Evolutionary conservation across 2,888 invertebrate genomes (phyloP).

Genomic region (Autographa pulchrina): DNA sequence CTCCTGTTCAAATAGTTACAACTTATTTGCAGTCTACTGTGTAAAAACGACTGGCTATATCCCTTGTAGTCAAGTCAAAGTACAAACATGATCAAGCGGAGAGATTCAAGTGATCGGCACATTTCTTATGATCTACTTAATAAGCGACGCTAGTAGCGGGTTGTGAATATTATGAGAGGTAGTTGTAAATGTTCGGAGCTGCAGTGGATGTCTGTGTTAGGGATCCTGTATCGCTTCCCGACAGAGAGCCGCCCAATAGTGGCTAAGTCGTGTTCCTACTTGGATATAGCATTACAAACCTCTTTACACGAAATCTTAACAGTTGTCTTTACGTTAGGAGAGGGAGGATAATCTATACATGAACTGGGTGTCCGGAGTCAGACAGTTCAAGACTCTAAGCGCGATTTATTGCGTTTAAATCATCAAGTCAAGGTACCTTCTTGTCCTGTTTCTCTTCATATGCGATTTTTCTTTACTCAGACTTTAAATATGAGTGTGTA

Average conservation of each 20-base stretch:
- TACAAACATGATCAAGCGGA: conserved; percentile 60
- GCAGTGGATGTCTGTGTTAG: conserved; percentile 69
- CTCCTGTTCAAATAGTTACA: no score
- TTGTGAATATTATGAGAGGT: conserved; percentile 75
- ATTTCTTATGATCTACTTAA: conserved; percentile 82
- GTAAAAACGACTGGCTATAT: no score
- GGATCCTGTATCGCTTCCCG: conserved; percentile 55
- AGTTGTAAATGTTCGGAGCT: conserved; percentile 68
- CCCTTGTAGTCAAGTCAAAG: no score
- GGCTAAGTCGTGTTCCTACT: not conserved
- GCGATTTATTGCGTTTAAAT: no score
- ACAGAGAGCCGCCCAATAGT: conserved; percentile 61
- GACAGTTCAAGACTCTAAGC: no score
- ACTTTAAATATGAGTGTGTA: no score
- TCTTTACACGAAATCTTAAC: not conserved
- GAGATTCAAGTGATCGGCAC: conserved; percentile 73
- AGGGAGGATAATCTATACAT: no score
- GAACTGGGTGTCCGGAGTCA: no score
- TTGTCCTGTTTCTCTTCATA: not conserved
- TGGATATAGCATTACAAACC: conserved; percentile 1
- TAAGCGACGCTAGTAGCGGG: conserved; percentile 75
- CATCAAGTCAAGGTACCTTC: no score
- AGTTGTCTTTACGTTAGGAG: not conserved
- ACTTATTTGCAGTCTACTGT: no score
- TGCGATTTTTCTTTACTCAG: no score